These are phyloP conservation scores for Gandaritis pyraliata DNA, from an alignment of 2,888 invertebrate genomes.

Conservation along the genomic window DNA sequence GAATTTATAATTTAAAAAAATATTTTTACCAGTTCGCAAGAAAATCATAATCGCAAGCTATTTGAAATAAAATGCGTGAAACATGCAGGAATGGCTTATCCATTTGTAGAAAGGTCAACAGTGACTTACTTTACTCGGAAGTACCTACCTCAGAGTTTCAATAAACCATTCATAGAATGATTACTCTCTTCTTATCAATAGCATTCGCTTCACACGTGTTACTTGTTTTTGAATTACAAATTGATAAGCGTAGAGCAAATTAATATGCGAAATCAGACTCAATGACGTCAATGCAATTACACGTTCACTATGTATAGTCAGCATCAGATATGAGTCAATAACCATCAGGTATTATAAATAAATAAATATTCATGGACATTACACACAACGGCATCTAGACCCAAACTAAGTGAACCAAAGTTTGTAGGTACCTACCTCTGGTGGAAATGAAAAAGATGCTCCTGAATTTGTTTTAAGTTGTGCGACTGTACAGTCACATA, in stretches of 20 bases:
- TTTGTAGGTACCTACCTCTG: too few species aligned
- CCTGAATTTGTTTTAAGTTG: too few species aligned
- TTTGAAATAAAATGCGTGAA: constrained; percentile 1
- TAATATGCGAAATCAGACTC: constrained; percentile 38
- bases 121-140: constrained; percentile 26
- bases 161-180: constrained; percentile 36
- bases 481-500: too few species aligned
- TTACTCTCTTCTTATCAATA: constrained; percentile 46
- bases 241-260: constrained; percentile 44
- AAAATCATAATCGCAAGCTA: not conserved
- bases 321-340: not conserved
- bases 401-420: too few species aligned
- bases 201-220: constrained; percentile 50
- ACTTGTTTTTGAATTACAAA: constrained; percentile 46
- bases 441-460: too few species aligned
- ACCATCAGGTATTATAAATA: too few species aligned
- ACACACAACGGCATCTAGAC: too few species aligned
- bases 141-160: constrained; percentile 36
- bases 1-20: too few species aligned
- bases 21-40: too few species aligned
- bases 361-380: too few species aligned
- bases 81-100: constrained; percentile 11
- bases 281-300: constrained; percentile 41
- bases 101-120: constrained; percentile 8
- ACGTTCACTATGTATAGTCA: constrained; percentile 6